phyloP scores from a whole-genome alignment of 2,113 vertebrate genomes.

The Nibea coibor region DNA sequence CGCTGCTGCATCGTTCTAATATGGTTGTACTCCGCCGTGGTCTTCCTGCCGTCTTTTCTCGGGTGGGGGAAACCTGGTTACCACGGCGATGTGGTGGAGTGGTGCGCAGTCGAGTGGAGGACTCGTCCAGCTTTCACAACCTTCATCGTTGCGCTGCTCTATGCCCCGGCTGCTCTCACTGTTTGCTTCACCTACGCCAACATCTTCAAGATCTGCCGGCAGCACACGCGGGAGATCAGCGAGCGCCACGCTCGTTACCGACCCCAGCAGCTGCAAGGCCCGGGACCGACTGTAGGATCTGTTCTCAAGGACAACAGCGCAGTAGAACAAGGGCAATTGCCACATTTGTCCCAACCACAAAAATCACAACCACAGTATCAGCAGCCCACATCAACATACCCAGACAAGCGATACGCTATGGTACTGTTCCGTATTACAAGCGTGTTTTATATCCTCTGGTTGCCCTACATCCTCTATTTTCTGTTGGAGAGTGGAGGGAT shows the following conservation, averaged over 20 bases:
- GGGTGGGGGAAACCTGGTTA: slow-evolving; percentile 98
- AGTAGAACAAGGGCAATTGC: slow-evolving; percentile 80
- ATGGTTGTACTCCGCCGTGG: slow-evolving; percentile 94
- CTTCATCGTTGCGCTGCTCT: slow-evolving; percentile 94
- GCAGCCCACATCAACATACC: slow-evolving; percentile 80
- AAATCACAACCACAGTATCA: slow-evolving; percentile 66
- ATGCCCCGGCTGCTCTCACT: slow-evolving; percentile 92
- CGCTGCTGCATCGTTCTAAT: slow-evolving; percentile 93
- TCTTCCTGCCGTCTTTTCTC: slow-evolving; percentile 95
- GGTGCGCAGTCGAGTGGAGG: slow-evolving; percentile 91
- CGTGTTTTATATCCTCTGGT: slow-evolving; percentile 97
- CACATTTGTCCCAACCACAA: slow-evolving; percentile 43
- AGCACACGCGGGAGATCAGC: slow-evolving; percentile 96
- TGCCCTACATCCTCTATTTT: slow-evolving; percentile 98
- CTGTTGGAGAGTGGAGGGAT: slow-evolving; percentile 94
- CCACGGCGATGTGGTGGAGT: slow-evolving; percentile 95
- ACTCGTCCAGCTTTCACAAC: slow-evolving; percentile 92
- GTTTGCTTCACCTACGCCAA: slow-evolving; percentile 98
- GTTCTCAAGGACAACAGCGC: slow-evolving; percentile 61
- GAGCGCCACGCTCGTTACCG: slow-evolving; percentile 93
- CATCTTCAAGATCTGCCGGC: slow-evolving; percentile 98
- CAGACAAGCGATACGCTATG: slow-evolving; percentile 95
- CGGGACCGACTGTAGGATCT: slow-evolving; percentile 38
- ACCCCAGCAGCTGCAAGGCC: slow-evolving; percentile 83
- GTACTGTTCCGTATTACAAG: slow-evolving; percentile 98